Evolutionary conservation across 1,140 invertebrate species (phyloP).

Genomic region (Leguminivora glycinivorella): DNA sequence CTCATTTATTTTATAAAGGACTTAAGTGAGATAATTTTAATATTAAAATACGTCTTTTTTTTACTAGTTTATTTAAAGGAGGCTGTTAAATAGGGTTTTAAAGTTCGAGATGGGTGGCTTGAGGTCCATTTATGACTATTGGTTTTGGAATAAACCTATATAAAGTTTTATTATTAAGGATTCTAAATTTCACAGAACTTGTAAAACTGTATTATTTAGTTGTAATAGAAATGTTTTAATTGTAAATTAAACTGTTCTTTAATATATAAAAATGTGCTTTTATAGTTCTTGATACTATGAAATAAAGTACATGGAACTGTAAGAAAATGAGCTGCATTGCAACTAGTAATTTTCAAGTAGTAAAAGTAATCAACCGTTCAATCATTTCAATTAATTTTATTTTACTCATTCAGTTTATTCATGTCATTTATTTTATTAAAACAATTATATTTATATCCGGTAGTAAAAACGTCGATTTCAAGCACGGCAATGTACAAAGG

Average conservation of each 20-base stretch:
- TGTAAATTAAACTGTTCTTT: background rate
- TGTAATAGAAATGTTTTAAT: background rate
- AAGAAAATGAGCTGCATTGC: background rate
- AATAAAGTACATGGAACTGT: background rate
- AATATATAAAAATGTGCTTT: background rate
- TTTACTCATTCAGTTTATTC: conserved; percentile 1
- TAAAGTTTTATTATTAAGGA: conserved; percentile 13
- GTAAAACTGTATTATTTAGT: background rate
- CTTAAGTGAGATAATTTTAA: background rate
- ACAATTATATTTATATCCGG: background rate
- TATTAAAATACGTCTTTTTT: background rate
- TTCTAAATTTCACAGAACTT: background rate
- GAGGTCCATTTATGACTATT: conserved; percentile 58
- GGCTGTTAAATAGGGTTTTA: conserved; percentile 45
- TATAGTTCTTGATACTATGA: background rate
- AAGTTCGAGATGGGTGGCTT: conserved; percentile 58
- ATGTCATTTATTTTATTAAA: background rate
- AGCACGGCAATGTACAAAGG: conserved; percentile 43
- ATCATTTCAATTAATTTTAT: background rate
- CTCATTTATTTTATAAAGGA: conserved; percentile 21
- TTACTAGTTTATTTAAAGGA: background rate
- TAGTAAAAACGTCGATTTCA: background rate
- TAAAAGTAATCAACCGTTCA: background rate
- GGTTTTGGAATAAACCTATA: conserved; percentile 48
- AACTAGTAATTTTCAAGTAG: background rate